Conservation (phyloP, 2,888 invertebrate species). For the Papilio gigon region DNA sequence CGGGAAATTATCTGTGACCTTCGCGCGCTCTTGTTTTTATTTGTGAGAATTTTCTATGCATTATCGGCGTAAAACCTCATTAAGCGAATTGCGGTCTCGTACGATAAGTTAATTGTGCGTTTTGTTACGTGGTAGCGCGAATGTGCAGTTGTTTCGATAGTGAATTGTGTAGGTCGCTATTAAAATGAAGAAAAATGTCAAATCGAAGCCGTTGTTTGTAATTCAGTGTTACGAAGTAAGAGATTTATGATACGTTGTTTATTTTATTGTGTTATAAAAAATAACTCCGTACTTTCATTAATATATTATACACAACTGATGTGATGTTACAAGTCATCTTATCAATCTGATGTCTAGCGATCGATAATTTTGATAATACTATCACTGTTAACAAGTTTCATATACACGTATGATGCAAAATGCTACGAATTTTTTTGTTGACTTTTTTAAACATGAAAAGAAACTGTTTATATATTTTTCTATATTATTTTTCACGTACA, state of each 20-base stretch:
- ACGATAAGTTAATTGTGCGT: slow-evolving; percentile 44
- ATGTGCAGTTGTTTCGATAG: slow-evolving; percentile 40
- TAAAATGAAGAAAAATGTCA: slow-evolving; percentile 69
- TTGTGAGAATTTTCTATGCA: slow-evolving; percentile 46
- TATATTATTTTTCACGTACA: background rate
- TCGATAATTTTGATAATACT: slow-evolving; percentile 34
- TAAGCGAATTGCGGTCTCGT: slow-evolving; percentile 29
- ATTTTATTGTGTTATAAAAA: background rate
- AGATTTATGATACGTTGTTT: slow-evolving; percentile 48
- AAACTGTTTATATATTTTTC: background rate
- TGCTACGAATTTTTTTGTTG: slow-evolving; percentile 1
- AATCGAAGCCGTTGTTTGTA: slow-evolving; percentile 79
- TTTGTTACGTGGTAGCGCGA: slow-evolving; percentile 33
- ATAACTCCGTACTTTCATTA: background rate
- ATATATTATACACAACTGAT: background rate
- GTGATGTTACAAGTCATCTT: slow-evolving; percentile 14
- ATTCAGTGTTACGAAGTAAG: slow-evolving; percentile 85
- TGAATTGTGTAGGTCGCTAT: slow-evolving; percentile 33
- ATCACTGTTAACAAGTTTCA: slow-evolving; percentile 8
- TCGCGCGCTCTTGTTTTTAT: slow-evolving; percentile 60
- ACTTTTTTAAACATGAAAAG: background rate
- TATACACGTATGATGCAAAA: slow-evolving; percentile 2
- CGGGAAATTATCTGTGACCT: slow-evolving; percentile 70
- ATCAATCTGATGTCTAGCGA: slow-evolving; percentile 34
- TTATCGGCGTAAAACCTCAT: slow-evolving; percentile 33